These are phyloP conservation scores for Protaetia brevitarsis DNA, from an alignment of 1,140 invertebrate genomes.

Conservation along the genomic window DNA sequence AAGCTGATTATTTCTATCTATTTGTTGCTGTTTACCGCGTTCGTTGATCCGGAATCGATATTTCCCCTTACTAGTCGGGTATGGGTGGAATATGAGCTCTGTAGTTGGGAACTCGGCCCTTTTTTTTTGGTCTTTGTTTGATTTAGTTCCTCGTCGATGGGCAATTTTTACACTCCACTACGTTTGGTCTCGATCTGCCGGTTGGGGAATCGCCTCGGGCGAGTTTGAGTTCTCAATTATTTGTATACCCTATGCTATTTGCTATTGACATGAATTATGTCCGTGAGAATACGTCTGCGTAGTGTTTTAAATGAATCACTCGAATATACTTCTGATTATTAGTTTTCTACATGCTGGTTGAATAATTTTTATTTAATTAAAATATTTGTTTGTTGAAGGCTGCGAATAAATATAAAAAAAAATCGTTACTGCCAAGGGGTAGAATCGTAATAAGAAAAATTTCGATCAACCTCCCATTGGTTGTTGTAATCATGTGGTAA, in stretches of 20 bases:
- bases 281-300: no score
- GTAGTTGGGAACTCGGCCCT: background rate
- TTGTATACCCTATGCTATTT: background rate
- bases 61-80: background rate
- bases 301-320: no score
- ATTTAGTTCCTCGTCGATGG: background rate
- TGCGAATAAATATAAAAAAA: no score
- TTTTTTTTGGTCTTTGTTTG: background rate
- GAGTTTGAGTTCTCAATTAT: background rate
- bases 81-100: background rate
- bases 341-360: no score
- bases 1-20: constrained; percentile 18
- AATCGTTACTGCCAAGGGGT: no score
- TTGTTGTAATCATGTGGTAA: no score
- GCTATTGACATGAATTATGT: no score
- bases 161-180: background rate
- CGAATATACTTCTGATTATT: no score
- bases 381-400: no score
- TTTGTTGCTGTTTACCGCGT: constrained; percentile 1
- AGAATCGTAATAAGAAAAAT: no score
- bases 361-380: no score
- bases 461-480: no score
- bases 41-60: background rate
- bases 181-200: background rate
- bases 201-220: background rate